Evolutionary conservation across 2,113 vertebrate genomes (phyloP).

Genomic region (Campylorhamphus procurvoides): DNA sequence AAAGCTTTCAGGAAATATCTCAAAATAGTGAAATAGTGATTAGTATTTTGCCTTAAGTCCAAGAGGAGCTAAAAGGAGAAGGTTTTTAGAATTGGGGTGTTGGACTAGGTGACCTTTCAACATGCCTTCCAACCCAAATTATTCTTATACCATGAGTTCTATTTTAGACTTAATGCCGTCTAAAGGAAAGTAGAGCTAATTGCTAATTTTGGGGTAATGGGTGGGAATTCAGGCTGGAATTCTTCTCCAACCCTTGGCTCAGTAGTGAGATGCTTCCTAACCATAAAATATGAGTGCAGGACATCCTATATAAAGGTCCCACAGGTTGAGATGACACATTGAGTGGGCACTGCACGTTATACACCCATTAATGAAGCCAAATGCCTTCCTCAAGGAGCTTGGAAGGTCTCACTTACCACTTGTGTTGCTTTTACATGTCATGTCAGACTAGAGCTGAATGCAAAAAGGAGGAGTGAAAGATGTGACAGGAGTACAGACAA

Average conservation of each 20-base stretch:
- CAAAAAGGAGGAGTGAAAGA: not conserved
- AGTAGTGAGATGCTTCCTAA: not conserved
- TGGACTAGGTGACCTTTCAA: not conserved
- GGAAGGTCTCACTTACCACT: not conserved
- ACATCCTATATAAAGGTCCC: not conserved
- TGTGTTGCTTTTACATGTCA: not conserved
- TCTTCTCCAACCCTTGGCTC: not conserved
- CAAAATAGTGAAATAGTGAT: not conserved
- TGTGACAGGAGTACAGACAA: not conserved
- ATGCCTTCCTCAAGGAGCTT: not conserved
- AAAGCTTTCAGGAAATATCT: not conserved
- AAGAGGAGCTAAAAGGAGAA: not conserved
- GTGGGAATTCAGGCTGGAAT: not conserved
- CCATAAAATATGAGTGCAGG: not conserved
- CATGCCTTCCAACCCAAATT: not conserved
- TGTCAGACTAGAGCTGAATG: not conserved
- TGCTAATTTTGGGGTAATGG: not conserved
- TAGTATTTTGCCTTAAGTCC: not conserved
- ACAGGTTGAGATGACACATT: not conserved
- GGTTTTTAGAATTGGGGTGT: not conserved
- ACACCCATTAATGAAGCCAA: not conserved
- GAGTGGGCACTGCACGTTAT: not conserved
- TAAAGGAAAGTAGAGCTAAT: not conserved
- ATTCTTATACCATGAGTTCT: not conserved
- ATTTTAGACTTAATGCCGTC: rapidly evolving